Percentiles rank a stretch among this genome's conserved stretches.
Evolutionary conservation across 1,140 invertebrate species (phyloP).

Genomic region (Zaprionus vittiger): DNA sequence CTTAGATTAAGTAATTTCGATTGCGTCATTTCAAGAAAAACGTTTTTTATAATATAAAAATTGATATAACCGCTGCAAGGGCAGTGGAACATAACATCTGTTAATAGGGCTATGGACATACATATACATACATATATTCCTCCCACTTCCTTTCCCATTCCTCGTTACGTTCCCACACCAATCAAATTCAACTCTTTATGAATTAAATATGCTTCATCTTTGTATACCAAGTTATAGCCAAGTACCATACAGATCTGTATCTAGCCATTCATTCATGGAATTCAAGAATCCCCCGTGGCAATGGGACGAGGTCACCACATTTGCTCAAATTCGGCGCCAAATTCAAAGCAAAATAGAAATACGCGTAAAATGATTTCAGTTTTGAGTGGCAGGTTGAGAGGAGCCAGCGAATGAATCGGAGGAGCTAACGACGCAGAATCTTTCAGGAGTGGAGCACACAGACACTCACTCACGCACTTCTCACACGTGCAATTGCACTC

Average conservation of each 20-base stretch:
- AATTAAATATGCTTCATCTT: not conserved
- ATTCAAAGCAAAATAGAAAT: slow-evolving; percentile 33
- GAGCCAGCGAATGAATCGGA: not conserved
- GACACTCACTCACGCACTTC: not conserved
- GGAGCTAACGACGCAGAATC: slow-evolving; percentile 7
- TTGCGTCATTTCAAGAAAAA: no score
- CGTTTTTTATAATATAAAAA: no score
- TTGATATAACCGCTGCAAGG: no score
- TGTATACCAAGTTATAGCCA: not conserved
- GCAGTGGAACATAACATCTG: no score
- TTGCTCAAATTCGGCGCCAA: slow-evolving; percentile 35
- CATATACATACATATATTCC: no score
- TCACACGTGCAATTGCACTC: slow-evolving; percentile 35
- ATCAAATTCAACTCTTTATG: not conserved
- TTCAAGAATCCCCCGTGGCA: slow-evolving; percentile 1
- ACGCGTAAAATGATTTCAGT: slow-evolving; percentile 31
- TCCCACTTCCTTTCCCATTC: not conserved
- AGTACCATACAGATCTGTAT: not conserved
- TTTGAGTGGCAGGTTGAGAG: slow-evolving; percentile 25
- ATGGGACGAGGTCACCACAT: slow-evolving; percentile 27
- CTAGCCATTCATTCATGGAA: not conserved
- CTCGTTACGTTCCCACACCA: not conserved
- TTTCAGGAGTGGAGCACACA: slow-evolving; percentile 12
- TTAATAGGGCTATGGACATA: no score
- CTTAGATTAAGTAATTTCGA: no score